These are phyloP conservation scores for Gadopsis marmoratus DNA, from an alignment of 2,797 vertebrate genomes.

Conservation along the genomic window DNA sequence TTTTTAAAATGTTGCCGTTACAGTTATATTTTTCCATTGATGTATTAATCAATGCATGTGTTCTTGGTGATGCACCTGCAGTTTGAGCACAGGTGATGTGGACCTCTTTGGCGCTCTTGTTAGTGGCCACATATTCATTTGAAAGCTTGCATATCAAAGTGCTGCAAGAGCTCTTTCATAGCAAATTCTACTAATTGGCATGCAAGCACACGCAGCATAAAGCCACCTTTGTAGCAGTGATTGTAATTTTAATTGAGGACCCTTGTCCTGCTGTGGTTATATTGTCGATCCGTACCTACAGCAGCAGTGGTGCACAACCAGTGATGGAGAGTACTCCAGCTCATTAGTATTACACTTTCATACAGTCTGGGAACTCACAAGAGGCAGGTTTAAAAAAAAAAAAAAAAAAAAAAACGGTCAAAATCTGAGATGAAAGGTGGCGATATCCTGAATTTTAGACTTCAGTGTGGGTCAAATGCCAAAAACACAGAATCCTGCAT, in stretches of 20 bases:
- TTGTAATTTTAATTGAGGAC: slow-evolving; percentile 34
- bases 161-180: slow-evolving; percentile 15
- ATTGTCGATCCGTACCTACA: neutral
- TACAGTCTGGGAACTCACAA: neutral
- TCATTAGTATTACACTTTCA: neutral
- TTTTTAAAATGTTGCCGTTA: neutral
- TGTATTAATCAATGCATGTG: neutral
- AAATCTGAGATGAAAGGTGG: neutral
- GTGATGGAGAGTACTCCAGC: neutral
- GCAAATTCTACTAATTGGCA: slow-evolving; percentile 25
- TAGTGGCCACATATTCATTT: slow-evolving; percentile 17
- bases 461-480: neutral
- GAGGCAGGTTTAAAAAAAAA: too few relatives aligned
- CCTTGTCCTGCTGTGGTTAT: neutral
- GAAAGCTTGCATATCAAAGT: slow-evolving; percentile 38
- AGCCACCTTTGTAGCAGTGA: slow-evolving; percentile 21
- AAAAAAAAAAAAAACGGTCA: too few relatives aligned
- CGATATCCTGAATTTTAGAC: too few relatives aligned
- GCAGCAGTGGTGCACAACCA: neutral
- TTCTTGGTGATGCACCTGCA: slow-evolving; percentile 29
- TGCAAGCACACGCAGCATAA: neutral
- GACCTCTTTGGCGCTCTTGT: slow-evolving; percentile 7
- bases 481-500: neutral
- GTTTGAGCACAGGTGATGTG: neutral
- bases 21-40: neutral